Conservation (phyloP, 2,888 invertebrate genomes). For the Dicyrtomina minuta region DNA sequence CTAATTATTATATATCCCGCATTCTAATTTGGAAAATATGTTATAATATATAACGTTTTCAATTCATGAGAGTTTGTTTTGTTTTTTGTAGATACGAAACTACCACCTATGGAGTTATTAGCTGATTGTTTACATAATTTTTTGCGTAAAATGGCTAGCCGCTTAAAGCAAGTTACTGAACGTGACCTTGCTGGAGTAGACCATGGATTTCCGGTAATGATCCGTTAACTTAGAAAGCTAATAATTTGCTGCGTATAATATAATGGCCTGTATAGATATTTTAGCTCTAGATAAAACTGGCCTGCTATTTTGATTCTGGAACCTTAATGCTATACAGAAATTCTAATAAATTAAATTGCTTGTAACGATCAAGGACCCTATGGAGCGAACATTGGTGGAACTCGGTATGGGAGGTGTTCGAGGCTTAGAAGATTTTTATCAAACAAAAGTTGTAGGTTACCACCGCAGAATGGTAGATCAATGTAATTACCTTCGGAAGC, state of each 20-base stretch:
- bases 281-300: too few species aligned
- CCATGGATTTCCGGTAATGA: constrained; percentile 59
- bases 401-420: constrained; percentile 64
- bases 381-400: constrained; percentile 65
- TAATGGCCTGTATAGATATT: too few species aligned
- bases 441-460: constrained; percentile 57
- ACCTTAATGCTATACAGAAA: too few species aligned
- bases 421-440: constrained; percentile 64
- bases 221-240: too few species aligned
- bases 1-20: too few species aligned
- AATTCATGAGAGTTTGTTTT: neutral
- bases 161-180: constrained; percentile 42
- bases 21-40: neutral
- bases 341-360: neutral
- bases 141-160: constrained; percentile 29
- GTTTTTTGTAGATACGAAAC: constrained; percentile 36
- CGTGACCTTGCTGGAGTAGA: constrained; percentile 40
- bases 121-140: constrained; percentile 38
- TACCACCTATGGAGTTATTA: constrained; percentile 39
- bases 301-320: too few species aligned
- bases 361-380: constrained; percentile 59
- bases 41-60: neutral
- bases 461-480: constrained; percentile 55
- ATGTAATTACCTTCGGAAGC: constrained; percentile 55
- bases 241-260: too few species aligned